A percentile compares a stretch with the other conserved stretches of the same genome.
phyloP scores from a whole-genome alignment of 1,140 invertebrate genomes.

The Hermatobates lingyangjiaoensis region DNA sequence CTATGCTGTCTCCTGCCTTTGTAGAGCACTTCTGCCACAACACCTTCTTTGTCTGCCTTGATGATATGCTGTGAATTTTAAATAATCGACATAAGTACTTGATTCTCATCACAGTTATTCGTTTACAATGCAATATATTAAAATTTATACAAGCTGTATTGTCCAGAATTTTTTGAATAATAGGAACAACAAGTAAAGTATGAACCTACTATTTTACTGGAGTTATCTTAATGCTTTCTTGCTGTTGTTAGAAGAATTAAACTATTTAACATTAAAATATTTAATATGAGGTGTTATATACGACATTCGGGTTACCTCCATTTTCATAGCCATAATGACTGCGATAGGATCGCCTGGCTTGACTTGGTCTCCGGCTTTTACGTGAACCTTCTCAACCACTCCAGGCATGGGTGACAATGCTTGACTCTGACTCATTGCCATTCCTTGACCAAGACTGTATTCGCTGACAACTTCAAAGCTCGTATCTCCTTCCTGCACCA shows the following conservation, averaged over 20 bases:
- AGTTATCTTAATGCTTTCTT: too few relatives aligned
- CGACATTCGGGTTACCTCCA: too few relatives aligned
- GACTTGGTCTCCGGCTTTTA: slow-evolving; percentile 57
- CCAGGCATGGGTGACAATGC: slow-evolving; percentile 87
- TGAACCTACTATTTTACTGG: too few relatives aligned
- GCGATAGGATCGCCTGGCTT: slow-evolving; percentile 66
- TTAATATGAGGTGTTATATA: too few relatives aligned
- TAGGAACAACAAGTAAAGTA: too few relatives aligned
- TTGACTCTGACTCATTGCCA: slow-evolving; percentile 22
- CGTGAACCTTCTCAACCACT: slow-evolving; percentile 76
- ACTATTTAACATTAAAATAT: too few relatives aligned
- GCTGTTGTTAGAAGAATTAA: too few relatives aligned
- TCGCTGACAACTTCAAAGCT: neutral
- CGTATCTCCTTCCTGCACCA: slow-evolving; percentile 5
- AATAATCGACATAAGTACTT: too few relatives aligned
- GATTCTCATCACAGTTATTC: too few relatives aligned
- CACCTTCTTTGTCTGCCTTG: slow-evolving; percentile 53
- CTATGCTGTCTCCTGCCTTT: slow-evolving; percentile 63
- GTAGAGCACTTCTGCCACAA: slow-evolving; percentile 50
- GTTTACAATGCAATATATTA: too few relatives aligned
- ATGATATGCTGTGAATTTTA: slow-evolving; percentile 63
- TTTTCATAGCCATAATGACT: slow-evolving; percentile 97
- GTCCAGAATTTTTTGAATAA: too few relatives aligned
- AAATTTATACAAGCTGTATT: too few relatives aligned
- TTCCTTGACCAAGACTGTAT: neutral